Evolutionary conservation across 2,888 invertebrate species (phyloP).

Genomic region (Hydropsyche betteni): DNA sequence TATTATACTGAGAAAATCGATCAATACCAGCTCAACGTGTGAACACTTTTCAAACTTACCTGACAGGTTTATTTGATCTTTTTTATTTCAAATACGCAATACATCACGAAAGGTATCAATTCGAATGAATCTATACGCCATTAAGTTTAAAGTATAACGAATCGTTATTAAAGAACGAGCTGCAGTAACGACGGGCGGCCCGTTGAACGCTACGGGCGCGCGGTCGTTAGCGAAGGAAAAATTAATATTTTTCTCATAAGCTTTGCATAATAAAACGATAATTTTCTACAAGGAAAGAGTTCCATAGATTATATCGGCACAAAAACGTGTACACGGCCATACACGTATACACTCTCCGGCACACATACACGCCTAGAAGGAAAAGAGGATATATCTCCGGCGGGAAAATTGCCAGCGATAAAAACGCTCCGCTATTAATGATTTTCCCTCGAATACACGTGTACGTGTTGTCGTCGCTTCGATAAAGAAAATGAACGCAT

Average conservation of each 20-base stretch:
- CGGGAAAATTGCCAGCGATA: constrained; percentile 41
- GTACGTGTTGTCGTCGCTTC: background rate
- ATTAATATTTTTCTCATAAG: constrained; percentile 52
- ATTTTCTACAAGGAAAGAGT: constrained; percentile 50
- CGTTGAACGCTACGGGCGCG: constrained; percentile 42
- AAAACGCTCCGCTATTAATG: constrained; percentile 34
- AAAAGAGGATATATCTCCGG: constrained; percentile 26
- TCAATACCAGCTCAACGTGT: too few species aligned
- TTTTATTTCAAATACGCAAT: constrained; percentile 16
- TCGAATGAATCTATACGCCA: constrained; percentile 48
- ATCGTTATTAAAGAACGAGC: constrained; percentile 50
- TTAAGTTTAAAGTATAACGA: constrained; percentile 45
- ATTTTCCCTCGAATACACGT: constrained; percentile 19
- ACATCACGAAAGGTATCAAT: constrained; percentile 45
- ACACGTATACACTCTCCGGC: background rate
- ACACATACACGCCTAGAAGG: constrained; percentile 2
- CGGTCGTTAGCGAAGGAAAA: constrained; percentile 51
- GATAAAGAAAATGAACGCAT: too few species aligned
- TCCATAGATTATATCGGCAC: constrained; percentile 47
- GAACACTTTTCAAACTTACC: background rate
- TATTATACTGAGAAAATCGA: too few species aligned
- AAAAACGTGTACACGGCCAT: constrained; percentile 37
- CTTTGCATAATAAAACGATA: constrained; percentile 52
- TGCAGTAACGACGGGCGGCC: constrained; percentile 46
- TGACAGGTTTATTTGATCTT: background rate